A percentile compares a stretch with the other conserved stretches of the same genome.
phyloP scores from a whole-genome alignment of 2,797 vertebrate genomes.

The Cyprinodon diabolis region DNA sequence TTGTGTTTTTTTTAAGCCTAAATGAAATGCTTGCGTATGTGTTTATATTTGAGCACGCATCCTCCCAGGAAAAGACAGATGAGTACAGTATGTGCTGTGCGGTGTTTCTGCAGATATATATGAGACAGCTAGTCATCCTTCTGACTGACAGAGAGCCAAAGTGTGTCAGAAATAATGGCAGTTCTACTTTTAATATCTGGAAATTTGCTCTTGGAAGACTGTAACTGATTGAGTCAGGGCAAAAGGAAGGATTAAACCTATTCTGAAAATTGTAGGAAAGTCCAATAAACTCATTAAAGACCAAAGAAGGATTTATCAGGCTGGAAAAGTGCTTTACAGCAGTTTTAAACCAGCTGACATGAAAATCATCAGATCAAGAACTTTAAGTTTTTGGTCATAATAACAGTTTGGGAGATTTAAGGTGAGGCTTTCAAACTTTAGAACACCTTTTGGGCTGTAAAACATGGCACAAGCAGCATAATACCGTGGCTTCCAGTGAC shows the following conservation, averaged over 20 bases:
- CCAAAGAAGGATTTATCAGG: too few species aligned
- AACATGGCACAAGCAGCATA: too few species aligned
- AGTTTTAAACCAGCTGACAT: too few species aligned
- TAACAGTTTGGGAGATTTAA: too few species aligned
- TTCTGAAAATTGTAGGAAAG: too few species aligned
- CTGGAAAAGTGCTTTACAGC: too few species aligned
- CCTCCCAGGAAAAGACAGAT: slow-evolving; percentile 48
- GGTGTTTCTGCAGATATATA: slow-evolving; percentile 52
- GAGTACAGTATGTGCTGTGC: slow-evolving; percentile 21
- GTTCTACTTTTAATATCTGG: neutral
- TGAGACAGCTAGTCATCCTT: slow-evolving; percentile 46
- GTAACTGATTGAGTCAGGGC: neutral
- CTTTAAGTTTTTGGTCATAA: too few species aligned
- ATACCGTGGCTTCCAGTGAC: too few species aligned
- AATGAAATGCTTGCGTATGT: slow-evolving; percentile 21
- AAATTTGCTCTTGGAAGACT: neutral
- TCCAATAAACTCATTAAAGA: neutral
- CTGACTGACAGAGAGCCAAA: slow-evolving; percentile 43
- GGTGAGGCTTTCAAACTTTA: too few species aligned
- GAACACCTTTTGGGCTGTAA: too few species aligned
- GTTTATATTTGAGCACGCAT: slow-evolving; percentile 22
- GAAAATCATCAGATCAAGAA: too few species aligned
- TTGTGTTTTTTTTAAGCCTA: neutral
- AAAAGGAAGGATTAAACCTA: too few species aligned
- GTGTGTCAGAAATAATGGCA: slow-evolving; percentile 1